Evolutionary conservation across 1,140 invertebrate species (phyloP), one percentile per base, ranked within the genome.

Genomic region (Elysia chlorotica): DNA sequence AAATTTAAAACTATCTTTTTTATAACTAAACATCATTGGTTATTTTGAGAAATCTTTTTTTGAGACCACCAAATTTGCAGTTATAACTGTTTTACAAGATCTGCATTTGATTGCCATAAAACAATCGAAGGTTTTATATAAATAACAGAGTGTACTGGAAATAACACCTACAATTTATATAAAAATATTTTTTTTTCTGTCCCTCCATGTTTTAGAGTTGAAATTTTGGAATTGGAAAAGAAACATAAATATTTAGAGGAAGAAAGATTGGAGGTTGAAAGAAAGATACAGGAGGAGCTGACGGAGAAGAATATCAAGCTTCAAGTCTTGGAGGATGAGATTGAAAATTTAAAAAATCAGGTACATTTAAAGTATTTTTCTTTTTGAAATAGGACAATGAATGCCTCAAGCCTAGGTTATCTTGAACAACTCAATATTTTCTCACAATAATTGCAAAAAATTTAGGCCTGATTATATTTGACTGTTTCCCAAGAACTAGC

Each of bases 161-260:
- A 28, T 57, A 30, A 30, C 6, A 14, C 31, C 23, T 5, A 14
- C 31, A 1, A 57, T 57, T 57, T 30, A 57, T 57, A 28, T 36
- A 14, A 25, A 25, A 28, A n/a, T 31, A 23, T 36, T 33, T 69
- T 19, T 31, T n/a, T 2, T 0, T 21, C 21, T 19, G 3, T 54
- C 0, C 57, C 48, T 30, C 33, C 21, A 4, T 59, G 1, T 19
- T 79, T 10, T 62, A 83, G 84, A 61, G 57, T 74, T 65, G 78
- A 85, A 59, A 84, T 87, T 53, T 76, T 81, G 68, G 75, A 80
- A 21, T 37, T 87, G 54, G 85, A 87, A 71, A 77, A 83, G 54
- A 74, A 75, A 33, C 79, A 84, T 69, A 71, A 67, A 25, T 62
- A 76, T 28, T 74, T 72, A 37, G 83, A 86, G 73, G 65, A 77